Evolutionary conservation across 1,140 invertebrate genomes (phyloP).

Genomic region (Trichomalopsis sarcophagae): DNA sequence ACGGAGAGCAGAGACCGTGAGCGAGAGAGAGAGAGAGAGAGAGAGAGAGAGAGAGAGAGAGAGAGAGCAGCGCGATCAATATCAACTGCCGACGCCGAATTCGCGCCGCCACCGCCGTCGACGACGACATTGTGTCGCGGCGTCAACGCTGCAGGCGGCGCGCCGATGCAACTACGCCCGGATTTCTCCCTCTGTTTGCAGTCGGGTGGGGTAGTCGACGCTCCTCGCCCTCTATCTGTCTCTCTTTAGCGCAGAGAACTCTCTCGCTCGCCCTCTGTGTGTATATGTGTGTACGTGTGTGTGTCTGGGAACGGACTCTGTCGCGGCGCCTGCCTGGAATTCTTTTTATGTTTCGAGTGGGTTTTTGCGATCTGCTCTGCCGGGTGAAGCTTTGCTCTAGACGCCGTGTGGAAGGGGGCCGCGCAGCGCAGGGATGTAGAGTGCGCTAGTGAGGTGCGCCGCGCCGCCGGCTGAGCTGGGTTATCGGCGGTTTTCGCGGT

Average conservation of each 20-base stretch:
- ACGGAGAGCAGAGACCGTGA: constrained; percentile 20
- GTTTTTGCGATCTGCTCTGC: not conserved
- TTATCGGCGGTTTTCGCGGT: not conserved
- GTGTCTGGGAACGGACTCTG: not conserved
- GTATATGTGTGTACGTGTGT: not conserved
- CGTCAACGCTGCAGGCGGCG: constrained; percentile 9
- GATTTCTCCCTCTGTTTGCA: constrained; percentile 21
- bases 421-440: not conserved
- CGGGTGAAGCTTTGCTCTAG: not conserved
- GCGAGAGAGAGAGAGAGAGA: constrained; percentile 16
- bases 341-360: constrained; percentile 1
- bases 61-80: constrained; percentile 41
- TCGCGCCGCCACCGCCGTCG: constrained; percentile 8
- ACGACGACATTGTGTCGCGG: constrained; percentile 44
- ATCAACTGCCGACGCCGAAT: constrained; percentile 38
- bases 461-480: not conserved
- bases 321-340: constrained; percentile 1
- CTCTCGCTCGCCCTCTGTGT: not conserved
- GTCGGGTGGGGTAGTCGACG: not conserved
- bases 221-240: not conserved
- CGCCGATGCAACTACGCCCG: constrained; percentile 45
- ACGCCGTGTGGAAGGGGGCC: not conserved
- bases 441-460: constrained; percentile 9
- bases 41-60: constrained; percentile 21
- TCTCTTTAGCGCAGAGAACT: not conserved